Evolutionary conservation across 2,888 invertebrate species (phyloP).

Genomic region (Tiliacea citrago): DNA sequence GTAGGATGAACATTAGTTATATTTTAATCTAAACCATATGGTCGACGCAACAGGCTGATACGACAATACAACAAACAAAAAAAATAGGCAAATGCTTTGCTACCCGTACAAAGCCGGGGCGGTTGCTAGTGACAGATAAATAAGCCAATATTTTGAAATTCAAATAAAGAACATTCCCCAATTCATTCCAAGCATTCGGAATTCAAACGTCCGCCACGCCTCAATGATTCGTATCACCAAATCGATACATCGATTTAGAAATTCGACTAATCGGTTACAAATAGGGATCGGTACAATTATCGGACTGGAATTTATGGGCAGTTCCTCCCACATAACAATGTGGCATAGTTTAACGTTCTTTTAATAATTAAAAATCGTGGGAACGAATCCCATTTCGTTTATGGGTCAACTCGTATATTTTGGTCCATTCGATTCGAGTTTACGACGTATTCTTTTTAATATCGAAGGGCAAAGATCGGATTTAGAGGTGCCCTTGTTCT

Average conservation of each 20-base stretch:
- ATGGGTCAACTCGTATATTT: slow-evolving; percentile 64
- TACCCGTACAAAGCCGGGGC: no score
- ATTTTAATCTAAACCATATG: no score
- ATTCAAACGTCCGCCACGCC: slow-evolving; percentile 57
- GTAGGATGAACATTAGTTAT: no score
- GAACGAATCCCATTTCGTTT: slow-evolving; percentile 70
- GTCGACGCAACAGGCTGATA: no score
- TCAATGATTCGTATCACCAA: slow-evolving; percentile 56
- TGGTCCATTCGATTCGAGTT: slow-evolving; percentile 50
- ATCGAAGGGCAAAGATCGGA: slow-evolving; percentile 52
- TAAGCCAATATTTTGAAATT: slow-evolving; percentile 25
- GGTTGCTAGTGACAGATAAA: background rate
- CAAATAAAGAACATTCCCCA: slow-evolving; percentile 43
- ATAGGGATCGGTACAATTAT: slow-evolving; percentile 68
- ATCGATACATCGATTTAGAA: slow-evolving; percentile 68
- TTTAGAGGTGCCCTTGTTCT: slow-evolving; percentile 53
- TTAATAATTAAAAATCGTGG: slow-evolving; percentile 74
- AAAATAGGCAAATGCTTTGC: no score
- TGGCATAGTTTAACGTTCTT: slow-evolving; percentile 63
- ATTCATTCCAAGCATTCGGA: slow-evolving; percentile 36
- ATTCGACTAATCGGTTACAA: slow-evolving; percentile 72
- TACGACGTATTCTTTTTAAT: slow-evolving; percentile 50
- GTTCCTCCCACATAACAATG: slow-evolving; percentile 75
- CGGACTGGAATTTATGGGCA: slow-evolving; percentile 78
- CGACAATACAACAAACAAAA: no score